A percentile compares a stretch with the other conserved stretches of the same genome.
Evolutionary conservation across 2,113 vertebrate species (phyloP).

Genomic region (Passer domesticus): DNA sequence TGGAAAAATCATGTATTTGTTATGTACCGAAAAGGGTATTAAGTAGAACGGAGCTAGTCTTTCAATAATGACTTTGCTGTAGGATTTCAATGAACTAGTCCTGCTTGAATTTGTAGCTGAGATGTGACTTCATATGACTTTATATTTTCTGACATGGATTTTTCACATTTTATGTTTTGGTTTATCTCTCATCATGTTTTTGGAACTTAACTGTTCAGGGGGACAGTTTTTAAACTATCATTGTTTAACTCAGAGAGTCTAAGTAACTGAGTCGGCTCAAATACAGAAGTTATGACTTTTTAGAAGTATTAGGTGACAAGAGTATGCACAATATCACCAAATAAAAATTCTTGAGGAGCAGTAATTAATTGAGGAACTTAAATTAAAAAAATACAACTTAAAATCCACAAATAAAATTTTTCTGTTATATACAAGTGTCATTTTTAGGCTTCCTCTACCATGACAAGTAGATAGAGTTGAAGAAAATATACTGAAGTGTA

Average conservation of each 20-base stretch:
- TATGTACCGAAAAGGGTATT: background rate
- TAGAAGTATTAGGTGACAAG: background rate
- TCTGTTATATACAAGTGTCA: background rate
- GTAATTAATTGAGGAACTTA: background rate
- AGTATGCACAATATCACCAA: background rate
- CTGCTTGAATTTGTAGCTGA: background rate
- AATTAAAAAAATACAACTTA: background rate
- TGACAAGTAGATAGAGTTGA: background rate
- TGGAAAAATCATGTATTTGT: fast-evolving
- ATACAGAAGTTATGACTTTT: background rate
- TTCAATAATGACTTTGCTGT: background rate
- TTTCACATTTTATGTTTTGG: background rate
- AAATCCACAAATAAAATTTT: background rate
- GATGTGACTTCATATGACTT: background rate
- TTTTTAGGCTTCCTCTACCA: background rate
- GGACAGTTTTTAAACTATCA: background rate
- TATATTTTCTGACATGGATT: background rate
- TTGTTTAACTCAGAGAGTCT: background rate
- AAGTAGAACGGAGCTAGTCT: background rate
- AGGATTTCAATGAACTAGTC: background rate
- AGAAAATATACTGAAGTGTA: background rate
- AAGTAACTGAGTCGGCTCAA: background rate
- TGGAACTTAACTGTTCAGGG: background rate
- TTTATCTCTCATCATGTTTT: background rate
- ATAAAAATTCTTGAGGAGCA: background rate